These are phyloP conservation scores for Petrolisthes cinctipes DNA, from an alignment of 2,888 invertebrate genomes.

Conservation along the genomic window DNA sequence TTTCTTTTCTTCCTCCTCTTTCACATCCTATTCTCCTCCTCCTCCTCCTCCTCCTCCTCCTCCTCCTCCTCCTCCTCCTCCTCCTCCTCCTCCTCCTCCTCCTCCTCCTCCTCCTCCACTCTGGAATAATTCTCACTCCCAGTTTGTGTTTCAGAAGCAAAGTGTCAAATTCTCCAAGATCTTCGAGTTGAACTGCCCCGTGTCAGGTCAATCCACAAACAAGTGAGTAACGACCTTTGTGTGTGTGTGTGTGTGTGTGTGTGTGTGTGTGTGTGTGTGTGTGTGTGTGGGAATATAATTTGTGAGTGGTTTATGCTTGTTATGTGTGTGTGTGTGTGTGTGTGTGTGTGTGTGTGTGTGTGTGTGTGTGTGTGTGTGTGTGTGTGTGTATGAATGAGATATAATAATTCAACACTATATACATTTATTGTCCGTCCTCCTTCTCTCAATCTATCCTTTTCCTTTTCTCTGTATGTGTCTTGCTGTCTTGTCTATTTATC, in stretches of 20 bases:
- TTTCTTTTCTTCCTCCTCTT: background rate
- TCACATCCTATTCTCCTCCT: background rate
- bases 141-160: slow-evolving; percentile 33
- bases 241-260: background rate
- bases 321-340: too few species aligned
- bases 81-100: background rate
- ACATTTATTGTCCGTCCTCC: background rate
- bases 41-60: background rate
- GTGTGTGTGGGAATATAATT: too few species aligned
- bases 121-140: too few species aligned
- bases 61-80: background rate
- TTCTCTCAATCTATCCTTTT: background rate
- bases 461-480: background rate
- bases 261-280: too few species aligned
- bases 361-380: too few species aligned
- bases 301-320: too few species aligned
- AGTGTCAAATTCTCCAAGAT: slow-evolving; percentile 69
- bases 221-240: slow-evolving; percentile 17
- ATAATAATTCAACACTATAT: background rate
- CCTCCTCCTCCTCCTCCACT: slow-evolving; percentile 12
- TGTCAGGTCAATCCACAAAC: slow-evolving; percentile 30
- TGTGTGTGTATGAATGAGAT: too few species aligned
- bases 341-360: too few species aligned
- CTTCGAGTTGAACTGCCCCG: slow-evolving; percentile 68
- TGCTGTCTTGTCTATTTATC: background rate